phyloP scores from a whole-genome alignment of 2,113 vertebrate genomes.

The Vulpes lagopus region DNA sequence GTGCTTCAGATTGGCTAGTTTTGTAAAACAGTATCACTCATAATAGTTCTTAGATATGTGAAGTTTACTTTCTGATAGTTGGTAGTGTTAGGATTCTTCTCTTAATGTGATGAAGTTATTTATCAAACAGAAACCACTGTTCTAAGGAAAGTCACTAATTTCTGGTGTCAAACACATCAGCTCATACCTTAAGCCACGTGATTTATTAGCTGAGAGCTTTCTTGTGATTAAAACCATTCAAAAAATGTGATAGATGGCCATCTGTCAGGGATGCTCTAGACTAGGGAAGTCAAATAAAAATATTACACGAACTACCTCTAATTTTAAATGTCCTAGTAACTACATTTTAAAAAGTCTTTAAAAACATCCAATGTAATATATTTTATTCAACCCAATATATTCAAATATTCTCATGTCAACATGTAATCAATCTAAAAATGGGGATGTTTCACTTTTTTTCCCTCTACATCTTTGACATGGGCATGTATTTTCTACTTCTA shows the following conservation, averaged over 20 bases:
- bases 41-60: neutral
- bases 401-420: neutral
- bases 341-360: neutral
- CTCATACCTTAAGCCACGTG: neutral
- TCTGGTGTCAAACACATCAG: neutral
- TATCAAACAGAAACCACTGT: neutral
- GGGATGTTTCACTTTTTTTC: neutral
- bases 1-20: neutral
- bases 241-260: neutral
- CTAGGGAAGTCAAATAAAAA: neutral
- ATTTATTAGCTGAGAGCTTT: conserved; percentile 53
- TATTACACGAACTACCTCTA: neutral
- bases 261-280: neutral
- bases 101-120: conserved; percentile 8
- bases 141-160: conserved; percentile 7
- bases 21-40: neutral
- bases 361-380: neutral
- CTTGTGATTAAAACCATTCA: conserved; percentile 1
- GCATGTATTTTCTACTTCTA: neutral
- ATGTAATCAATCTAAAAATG: neutral
- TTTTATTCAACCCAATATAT: neutral
- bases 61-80: conserved; percentile 3
- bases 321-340: neutral
- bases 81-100: neutral
- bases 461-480: neutral